phyloP scores from a whole-genome alignment of 2,888 invertebrate species.

The Allacma fusca region DNA sequence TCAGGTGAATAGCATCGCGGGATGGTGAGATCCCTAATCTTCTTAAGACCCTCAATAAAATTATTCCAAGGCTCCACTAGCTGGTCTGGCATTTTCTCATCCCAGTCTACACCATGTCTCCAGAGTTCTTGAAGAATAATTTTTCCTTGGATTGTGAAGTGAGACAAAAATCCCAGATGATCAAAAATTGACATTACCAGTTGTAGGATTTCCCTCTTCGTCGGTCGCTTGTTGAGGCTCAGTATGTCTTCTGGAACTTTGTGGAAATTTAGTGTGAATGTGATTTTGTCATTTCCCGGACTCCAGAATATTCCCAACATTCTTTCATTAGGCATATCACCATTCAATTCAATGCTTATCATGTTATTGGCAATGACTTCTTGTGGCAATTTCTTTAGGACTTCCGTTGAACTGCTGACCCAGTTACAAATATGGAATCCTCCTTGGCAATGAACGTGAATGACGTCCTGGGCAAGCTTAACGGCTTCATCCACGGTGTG shows the following conservation, averaged over 20 bases:
- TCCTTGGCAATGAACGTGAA: not conserved
- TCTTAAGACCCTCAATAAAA: no score
- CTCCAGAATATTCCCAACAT: slow-evolving; percentile 44
- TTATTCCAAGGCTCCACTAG: no score
- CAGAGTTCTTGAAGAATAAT: not conserved
- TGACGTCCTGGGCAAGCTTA: not conserved
- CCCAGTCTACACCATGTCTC: not conserved
- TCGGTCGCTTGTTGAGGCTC: not conserved
- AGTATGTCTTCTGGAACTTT: slow-evolving; percentile 9
- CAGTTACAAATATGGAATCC: no score
- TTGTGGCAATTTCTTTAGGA: no score
- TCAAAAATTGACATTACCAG: slow-evolving; percentile 9
- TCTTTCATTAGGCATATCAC: slow-evolving; percentile 25
- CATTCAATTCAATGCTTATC: slow-evolving; percentile 10
- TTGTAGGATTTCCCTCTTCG: not conserved
- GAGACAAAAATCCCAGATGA: not conserved
- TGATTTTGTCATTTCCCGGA: slow-evolving; percentile 33
- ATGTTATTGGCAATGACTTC: no score
- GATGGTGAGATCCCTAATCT: no score
- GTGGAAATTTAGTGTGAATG: slow-evolving; percentile 27
- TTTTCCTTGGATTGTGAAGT: not conserved
- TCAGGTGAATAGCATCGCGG: not conserved
- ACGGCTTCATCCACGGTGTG: not conserved
- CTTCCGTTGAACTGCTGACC: no score
- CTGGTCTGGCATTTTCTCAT: not conserved